Evolutionary conservation across 1,140 invertebrate genomes (phyloP).

Genomic region (Pseudomyrmex sp.): DNA sequence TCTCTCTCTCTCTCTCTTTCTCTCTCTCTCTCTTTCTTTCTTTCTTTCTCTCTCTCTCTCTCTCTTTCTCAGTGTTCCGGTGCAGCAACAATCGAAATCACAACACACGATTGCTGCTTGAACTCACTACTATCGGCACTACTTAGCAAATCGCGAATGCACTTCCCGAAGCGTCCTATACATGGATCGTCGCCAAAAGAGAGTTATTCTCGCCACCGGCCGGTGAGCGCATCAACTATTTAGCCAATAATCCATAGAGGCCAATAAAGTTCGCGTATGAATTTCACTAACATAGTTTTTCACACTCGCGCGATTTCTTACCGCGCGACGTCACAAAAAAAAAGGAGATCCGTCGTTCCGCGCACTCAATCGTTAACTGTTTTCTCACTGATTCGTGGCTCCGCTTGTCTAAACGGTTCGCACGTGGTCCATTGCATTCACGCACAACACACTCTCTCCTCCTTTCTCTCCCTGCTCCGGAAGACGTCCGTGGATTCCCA

Average conservation of each 20-base stretch:
- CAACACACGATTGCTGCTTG: conserved; percentile 22
- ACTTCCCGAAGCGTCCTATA: conserved; percentile 74
- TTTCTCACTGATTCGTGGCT: conserved; percentile 22
- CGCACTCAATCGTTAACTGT: neutral
- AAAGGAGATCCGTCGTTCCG: conserved; percentile 1
- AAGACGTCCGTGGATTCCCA: conserved; percentile 15
- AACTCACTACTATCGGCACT: conserved; percentile 66
- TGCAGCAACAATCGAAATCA: conserved; percentile 5
- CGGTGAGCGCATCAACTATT: conserved; percentile 64
- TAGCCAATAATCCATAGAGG: conserved; percentile 69
- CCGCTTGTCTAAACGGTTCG: neutral
- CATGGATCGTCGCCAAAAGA: conserved; percentile 50
- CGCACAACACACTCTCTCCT: neutral
- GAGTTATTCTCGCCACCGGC: conserved; percentile 41
- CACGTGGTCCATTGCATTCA: conserved; percentile 16
- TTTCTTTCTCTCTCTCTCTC: neutral
- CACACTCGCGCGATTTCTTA: conserved; percentile 14
- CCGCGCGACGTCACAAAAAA: neutral
- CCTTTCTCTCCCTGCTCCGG: neutral
- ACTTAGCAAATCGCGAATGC: conserved; percentile 63
- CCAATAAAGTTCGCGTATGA: conserved; percentile 25
- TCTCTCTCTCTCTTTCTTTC: neutral
- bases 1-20: conserved; percentile 1
- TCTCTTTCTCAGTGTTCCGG: neutral
- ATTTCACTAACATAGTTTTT: no score